Percentiles rank a stretch among this genome's conserved stretches.
phyloP scores from a whole-genome alignment of 2,888 invertebrate species.

The Drosophila kambysellisi region DNA sequence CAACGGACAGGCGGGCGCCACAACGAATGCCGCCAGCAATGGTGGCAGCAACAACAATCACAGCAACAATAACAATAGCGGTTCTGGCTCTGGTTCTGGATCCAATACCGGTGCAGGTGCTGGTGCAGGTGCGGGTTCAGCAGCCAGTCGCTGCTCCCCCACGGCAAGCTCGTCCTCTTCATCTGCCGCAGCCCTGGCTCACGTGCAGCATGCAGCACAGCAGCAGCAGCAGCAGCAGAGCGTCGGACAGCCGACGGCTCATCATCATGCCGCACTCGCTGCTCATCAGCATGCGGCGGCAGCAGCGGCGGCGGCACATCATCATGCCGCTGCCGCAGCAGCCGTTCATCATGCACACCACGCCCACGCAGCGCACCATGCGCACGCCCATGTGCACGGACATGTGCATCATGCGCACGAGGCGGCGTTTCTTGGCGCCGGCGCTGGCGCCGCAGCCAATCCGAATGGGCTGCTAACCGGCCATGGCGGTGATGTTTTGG shows the following conservation, averaged over 20 bases:
- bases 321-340: slow-evolving; percentile 74
- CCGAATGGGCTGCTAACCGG: slow-evolving; percentile 63
- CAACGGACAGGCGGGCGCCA: slow-evolving; percentile 54
- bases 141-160: slow-evolving; percentile 45
- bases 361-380: slow-evolving; percentile 68
- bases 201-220: slow-evolving; percentile 44
- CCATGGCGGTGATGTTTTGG: slow-evolving; percentile 66
- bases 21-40: slow-evolving; percentile 20
- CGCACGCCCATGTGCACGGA: slow-evolving; percentile 62
- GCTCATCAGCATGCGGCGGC: slow-evolving; percentile 76
- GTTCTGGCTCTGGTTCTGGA: slow-evolving; percentile 18
- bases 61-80: slow-evolving; percentile 10
- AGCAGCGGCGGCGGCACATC: slow-evolving; percentile 74
- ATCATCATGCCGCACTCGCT: slow-evolving; percentile 72
- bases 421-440: slow-evolving; percentile 65
- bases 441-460: slow-evolving; percentile 54
- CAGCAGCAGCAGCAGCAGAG: slow-evolving; percentile 49
- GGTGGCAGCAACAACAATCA: slow-evolving; percentile 9
- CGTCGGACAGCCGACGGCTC: slow-evolving; percentile 26
- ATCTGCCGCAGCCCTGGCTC: slow-evolving; percentile 61
- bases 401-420: slow-evolving; percentile 73
- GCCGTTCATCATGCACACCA: slow-evolving; percentile 76
- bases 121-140: slow-evolving; percentile 14
- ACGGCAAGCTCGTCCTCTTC: slow-evolving; percentile 67
- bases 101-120: neutral